phyloP scores from a whole-genome alignment of 2,888 invertebrate genomes.

The Sphinx pinastri region DNA sequence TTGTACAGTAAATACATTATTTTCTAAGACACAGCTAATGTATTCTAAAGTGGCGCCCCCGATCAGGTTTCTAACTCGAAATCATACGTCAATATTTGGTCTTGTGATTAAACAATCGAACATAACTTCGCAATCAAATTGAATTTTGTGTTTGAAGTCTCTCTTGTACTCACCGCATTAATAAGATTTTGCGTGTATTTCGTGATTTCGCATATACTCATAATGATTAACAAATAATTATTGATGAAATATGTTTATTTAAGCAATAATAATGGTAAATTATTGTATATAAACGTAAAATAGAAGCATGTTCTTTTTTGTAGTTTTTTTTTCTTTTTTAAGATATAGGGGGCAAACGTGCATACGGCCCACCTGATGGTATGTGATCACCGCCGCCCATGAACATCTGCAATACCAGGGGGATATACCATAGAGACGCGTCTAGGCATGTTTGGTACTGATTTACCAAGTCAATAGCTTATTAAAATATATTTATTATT shows the following conservation, averaged over 20 bases:
- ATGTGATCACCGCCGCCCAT: no score
- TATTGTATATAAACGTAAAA: no score
- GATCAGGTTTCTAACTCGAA: constrained; percentile 23
- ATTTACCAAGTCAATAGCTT: no score
- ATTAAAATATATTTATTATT: no score
- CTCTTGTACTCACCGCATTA: neutral
- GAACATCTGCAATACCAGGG: no score
- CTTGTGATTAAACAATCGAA: constrained; percentile 23
- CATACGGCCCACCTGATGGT: no score
- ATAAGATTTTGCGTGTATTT: neutral
- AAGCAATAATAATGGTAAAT: no score
- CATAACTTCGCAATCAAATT: constrained; percentile 25
- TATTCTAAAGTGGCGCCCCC: constrained; percentile 25
- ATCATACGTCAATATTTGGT: constrained; percentile 25
- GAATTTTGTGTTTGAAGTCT: constrained; percentile 16
- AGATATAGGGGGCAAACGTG: no score
- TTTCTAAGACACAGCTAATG: constrained; percentile 22
- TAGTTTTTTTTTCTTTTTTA: no score
- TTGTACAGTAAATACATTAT: constrained; percentile 19
- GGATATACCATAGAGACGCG: no score
- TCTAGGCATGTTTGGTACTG: no score
- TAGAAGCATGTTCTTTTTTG: no score
- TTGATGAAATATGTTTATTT: neutral
- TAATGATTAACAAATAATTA: neutral
- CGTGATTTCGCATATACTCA: neutral